These are phyloP conservation scores for Scaptomyza caliginosa DNA, from an alignment of 2,888 invertebrate species.

Conservation along the genomic window DNA sequence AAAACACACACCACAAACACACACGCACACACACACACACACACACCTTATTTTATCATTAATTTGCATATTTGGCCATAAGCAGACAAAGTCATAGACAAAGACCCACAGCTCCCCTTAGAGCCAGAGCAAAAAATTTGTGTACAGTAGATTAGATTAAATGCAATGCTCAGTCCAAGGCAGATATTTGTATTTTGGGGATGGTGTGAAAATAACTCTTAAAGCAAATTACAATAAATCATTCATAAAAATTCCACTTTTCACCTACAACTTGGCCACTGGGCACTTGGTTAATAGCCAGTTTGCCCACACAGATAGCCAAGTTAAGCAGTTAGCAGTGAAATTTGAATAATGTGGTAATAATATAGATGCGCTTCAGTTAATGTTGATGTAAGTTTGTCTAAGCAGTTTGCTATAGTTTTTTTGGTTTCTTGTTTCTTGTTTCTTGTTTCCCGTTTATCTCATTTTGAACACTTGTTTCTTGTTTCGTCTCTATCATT, in stretches of 20 bases:
- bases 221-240: conserved; percentile 79
- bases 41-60: conserved; percentile 79
- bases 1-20: conserved; percentile 79
- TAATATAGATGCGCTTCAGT: conserved; percentile 79
- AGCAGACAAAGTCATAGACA: conserved; percentile 8
- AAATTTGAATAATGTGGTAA: conserved; percentile 80
- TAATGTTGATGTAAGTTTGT: conserved; percentile 62
- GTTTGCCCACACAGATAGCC: conserved; percentile 23
- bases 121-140: no score
- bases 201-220: conserved; percentile 82
- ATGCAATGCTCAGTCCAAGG: conserved; percentile 46
- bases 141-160: conserved; percentile 68
- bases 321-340: conserved; percentile 41
- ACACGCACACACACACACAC: no score
- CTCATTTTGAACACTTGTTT: conserved; percentile 58
- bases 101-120: background rate
- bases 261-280: conserved; percentile 55
- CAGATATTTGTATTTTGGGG: conserved; percentile 35
- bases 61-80: conserved; percentile 69
- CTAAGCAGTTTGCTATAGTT: background rate
- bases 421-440: background rate
- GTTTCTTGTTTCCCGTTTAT: conserved; percentile 17
- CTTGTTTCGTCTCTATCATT: background rate
- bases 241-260: conserved; percentile 80
- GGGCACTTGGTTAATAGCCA: conserved; percentile 21